phyloP scores from a whole-genome alignment of 2,113 vertebrate species.

The Okapia johnstoni region DNA sequence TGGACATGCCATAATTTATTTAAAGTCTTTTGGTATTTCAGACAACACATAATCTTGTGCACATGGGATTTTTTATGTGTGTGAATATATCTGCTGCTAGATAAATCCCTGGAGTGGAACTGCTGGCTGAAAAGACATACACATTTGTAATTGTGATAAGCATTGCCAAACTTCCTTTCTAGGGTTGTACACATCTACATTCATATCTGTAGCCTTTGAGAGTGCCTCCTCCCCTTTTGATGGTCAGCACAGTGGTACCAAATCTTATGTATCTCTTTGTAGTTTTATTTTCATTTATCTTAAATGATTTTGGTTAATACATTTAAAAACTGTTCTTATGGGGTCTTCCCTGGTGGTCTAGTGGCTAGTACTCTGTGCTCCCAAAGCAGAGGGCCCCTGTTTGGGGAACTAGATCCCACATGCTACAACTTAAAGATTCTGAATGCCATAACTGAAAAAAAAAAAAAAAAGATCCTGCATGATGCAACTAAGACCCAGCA shows the following conservation, averaged over 20 bases:
- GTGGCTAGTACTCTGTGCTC: neutral
- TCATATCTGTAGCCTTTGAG: neutral
- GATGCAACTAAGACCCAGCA: neutral
- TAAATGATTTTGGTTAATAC: neutral
- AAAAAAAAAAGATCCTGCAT: neutral
- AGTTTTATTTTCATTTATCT: constrained; percentile 1
- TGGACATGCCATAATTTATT: neutral
- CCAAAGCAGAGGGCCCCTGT: neutral
- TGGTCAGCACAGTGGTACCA: neutral
- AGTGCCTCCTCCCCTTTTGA: neutral
- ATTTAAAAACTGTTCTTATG: neutral
- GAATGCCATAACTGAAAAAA: neutral
- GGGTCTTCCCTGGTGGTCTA: neutral
- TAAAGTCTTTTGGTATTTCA: constrained; percentile 6
- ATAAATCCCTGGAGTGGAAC: neutral
- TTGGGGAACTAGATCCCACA: neutral
- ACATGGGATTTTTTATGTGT: neutral
- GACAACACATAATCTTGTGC: neutral
- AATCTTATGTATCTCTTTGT: neutral
- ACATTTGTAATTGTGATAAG: neutral
- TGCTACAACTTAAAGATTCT: neutral
- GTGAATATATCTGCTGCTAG: neutral
- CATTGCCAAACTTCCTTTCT: neutral
- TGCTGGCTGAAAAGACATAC: neutral
- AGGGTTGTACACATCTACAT: neutral